Evolutionary conservation across 2,888 invertebrate species (phyloP).

Genomic region (Hyalella azteca): DNA sequence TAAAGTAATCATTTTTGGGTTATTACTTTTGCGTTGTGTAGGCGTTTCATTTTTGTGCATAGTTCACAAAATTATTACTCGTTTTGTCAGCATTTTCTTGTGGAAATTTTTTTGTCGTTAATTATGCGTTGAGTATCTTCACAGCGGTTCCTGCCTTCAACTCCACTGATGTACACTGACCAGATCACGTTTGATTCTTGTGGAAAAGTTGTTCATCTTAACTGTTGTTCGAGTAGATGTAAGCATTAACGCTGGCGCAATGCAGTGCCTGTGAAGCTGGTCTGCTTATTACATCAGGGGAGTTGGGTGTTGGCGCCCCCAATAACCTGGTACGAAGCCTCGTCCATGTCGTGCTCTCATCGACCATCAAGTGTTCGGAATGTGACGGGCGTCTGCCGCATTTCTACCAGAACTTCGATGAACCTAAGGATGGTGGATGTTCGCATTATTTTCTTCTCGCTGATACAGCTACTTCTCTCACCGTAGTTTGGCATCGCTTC

Average conservation of each 20-base stretch:
- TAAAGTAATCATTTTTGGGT: background rate
- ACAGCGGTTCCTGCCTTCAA: background rate
- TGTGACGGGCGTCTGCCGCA: background rate
- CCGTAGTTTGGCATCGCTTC: too few species aligned
- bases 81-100: background rate
- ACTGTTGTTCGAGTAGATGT: background rate
- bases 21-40: background rate
- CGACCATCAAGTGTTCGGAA: background rate
- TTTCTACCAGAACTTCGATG: constrained; percentile 33
- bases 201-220: background rate
- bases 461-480: too few species aligned
- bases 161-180: constrained; percentile 14
- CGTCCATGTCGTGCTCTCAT: background rate
- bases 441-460: background rate
- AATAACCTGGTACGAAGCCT: background rate
- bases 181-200: background rate
- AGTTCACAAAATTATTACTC: background rate
- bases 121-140: constrained; percentile 28
- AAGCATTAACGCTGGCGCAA: background rate
- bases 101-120: background rate
- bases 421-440: constrained; percentile 7
- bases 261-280: constrained; percentile 19
- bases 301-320: background rate
- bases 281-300: constrained; percentile 27
- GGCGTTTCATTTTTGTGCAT: too few species aligned